Evolutionary conservation across 2,797 vertebrate genomes (phyloP), one percentile per base, ranked within the genome.

Genomic region (Sebastes steindachneri): DNA sequence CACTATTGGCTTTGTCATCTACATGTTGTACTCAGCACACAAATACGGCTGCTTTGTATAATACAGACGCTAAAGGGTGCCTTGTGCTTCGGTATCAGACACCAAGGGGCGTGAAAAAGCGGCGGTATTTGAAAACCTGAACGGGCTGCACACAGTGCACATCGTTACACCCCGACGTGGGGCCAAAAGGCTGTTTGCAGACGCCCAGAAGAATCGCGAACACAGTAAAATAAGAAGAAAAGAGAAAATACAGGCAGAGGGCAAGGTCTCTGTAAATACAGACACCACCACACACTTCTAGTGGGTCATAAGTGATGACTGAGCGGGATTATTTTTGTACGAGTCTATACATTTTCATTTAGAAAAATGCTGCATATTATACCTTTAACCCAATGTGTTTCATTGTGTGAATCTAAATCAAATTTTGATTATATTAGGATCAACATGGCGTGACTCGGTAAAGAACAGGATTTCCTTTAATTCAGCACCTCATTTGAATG

Each of bases 401-500:
- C 23, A 71, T 28, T 51, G 19, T 31, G 53, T 59, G 9, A 25
- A 48, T n/a, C 2, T 33, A 35, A 45, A 57, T 76, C 0, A 4
- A 7, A 60, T 73, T 51, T 2, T 10, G 3, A 55, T 72, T 67
- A 28, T 29, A 12, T 11, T 3, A 68, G 23, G 9, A 33, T 17
- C 58, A 25, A 25, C 48, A 72, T n/a, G 14, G 33, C 3, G 6
- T 51, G 23, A 67, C 33, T 73, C 58, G 62, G 62, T 35, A 21
- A 67, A 62, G 65, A 73, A 51, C 82, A 80, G 79, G 82, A 89
- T 84, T 79, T 89, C 81, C 85, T 90, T 84, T 48, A 53, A 35
- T 48, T 41, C 53, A 72, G 33, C 70, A 14, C 54, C 77, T 66
- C 53, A 88, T 92, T 91, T 90, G 84, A 90, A 89, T 91, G 69